Percentiles rank a stretch among this genome's conserved stretches.
Conservation (phyloP, 35 echinoderm and acorn worm species). For the Stichopus chloronotus region DNA sequence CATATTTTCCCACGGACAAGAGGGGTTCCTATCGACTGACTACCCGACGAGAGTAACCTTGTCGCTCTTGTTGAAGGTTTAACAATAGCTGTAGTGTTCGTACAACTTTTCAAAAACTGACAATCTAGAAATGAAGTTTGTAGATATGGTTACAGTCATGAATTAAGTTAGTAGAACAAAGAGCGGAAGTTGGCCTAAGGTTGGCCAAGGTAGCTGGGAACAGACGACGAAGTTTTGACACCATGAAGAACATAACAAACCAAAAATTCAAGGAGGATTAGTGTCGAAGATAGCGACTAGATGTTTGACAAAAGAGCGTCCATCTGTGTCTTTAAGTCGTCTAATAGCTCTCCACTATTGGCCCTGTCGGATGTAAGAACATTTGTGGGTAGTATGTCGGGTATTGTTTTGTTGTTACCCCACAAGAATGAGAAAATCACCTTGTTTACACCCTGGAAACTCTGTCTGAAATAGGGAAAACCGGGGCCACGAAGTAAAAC, state of each 20-base stretch:
- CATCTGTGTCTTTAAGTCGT: neutral
- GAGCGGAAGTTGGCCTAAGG: neutral
- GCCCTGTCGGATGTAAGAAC: neutral
- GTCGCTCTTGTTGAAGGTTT: too few relatives aligned
- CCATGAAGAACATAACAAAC: neutral
- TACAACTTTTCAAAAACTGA: neutral
- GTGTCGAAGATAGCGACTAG: neutral
- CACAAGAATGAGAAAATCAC: neutral
- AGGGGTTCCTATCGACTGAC: too few relatives aligned
- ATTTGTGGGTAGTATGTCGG: neutral
- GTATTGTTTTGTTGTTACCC: neutral
- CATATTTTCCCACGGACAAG: too few relatives aligned
- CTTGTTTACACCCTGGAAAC: neutral
- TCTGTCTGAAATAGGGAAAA: neutral
- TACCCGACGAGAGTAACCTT: too few relatives aligned
- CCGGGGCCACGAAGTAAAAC: neutral
- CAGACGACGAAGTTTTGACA: neutral
- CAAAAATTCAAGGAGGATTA: neutral
- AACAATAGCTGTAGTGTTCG: neutral
- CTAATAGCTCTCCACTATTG: neutral
- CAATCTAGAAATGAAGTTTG: neutral
- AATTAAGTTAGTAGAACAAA: neutral
- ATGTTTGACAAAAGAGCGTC: neutral
- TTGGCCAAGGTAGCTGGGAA: neutral
- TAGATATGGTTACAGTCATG: neutral